These are phyloP conservation scores for Pollenia amentaria DNA, from an alignment of 2,888 invertebrate species.

Conservation along the genomic window DNA sequence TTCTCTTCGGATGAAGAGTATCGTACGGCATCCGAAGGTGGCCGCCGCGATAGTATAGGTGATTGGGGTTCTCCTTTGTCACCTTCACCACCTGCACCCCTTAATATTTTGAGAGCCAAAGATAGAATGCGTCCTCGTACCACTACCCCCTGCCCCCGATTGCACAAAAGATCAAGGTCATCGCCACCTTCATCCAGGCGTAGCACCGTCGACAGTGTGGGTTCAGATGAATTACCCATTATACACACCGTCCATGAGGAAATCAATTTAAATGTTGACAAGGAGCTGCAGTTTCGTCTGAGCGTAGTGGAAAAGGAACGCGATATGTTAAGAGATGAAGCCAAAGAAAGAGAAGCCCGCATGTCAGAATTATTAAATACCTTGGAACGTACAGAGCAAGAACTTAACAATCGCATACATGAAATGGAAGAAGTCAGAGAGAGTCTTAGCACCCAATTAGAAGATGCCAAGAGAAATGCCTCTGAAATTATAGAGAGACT, in stretches of 20 bases:
- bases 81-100: constrained; percentile 88
- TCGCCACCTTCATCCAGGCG: constrained; percentile 87
- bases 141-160: constrained; percentile 85
- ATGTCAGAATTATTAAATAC: constrained; percentile 91
- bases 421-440: constrained; percentile 90
- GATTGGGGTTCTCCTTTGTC: constrained; percentile 92
- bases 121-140: constrained; percentile 85
- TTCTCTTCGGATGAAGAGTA: constrained; percentile 95
- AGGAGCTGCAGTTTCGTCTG: constrained; percentile 89
- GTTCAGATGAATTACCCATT: constrained; percentile 86
- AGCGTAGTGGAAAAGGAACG: constrained; percentile 90
- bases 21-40: constrained; percentile 93
- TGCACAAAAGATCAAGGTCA: constrained; percentile 87
- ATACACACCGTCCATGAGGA: constrained; percentile 82
- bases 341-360: constrained; percentile 89
- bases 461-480: constrained; percentile 89
- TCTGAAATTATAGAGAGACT: constrained; percentile 89
- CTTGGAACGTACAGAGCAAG: constrained; percentile 91
- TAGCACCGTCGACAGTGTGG: constrained; percentile 88
- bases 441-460: constrained; percentile 86
- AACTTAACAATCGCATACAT: constrained; percentile 89
- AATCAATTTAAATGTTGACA: constrained; percentile 81
- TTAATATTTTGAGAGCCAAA: constrained; percentile 88
- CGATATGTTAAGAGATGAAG: constrained; percentile 89
- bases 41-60: constrained; percentile 90